Evolutionary conservation across 2,888 invertebrate species (phyloP).

Genomic region (Branchinecta sandiegonensis): DNA sequence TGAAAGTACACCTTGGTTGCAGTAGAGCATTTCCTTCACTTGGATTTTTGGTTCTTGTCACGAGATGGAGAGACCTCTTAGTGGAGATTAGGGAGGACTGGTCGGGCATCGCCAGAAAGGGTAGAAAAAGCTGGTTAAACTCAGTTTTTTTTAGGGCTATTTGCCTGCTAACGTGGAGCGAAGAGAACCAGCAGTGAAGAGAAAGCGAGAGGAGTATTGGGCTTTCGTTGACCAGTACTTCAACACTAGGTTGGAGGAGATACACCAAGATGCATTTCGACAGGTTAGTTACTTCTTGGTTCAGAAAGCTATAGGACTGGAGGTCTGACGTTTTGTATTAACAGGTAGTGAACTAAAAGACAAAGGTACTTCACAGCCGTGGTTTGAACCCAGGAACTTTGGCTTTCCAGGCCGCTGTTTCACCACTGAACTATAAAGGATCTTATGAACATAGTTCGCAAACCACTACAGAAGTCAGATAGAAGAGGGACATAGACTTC

Average conservation of each 20-base stretch:
- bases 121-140: too few species aligned
- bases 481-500: too few species aligned
- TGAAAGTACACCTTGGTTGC: too few species aligned
- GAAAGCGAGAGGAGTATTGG: slow-evolving; percentile 91
- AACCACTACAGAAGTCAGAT: neutral
- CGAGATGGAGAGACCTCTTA: too few species aligned
- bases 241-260: slow-evolving; percentile 72
- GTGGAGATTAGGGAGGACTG: too few species aligned
- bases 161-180: slow-evolving; percentile 82
- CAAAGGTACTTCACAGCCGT: too few species aligned
- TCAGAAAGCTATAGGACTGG: neutral
- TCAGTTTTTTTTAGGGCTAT: slow-evolving; percentile 52
- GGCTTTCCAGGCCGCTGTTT: too few species aligned
- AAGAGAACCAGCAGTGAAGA: slow-evolving; percentile 65
- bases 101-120: too few species aligned
- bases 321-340: neutral
- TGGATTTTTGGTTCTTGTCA: too few species aligned
- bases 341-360: neutral
- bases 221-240: slow-evolving; percentile 92
- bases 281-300: slow-evolving; percentile 39
- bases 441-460: neutral
- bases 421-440: too few species aligned
- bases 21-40: too few species aligned
- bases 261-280: slow-evolving; percentile 81
- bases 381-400: too few species aligned